Conservation (phyloP, 2,113 vertebrate genomes). For the Propithecus coquereli region DNA sequence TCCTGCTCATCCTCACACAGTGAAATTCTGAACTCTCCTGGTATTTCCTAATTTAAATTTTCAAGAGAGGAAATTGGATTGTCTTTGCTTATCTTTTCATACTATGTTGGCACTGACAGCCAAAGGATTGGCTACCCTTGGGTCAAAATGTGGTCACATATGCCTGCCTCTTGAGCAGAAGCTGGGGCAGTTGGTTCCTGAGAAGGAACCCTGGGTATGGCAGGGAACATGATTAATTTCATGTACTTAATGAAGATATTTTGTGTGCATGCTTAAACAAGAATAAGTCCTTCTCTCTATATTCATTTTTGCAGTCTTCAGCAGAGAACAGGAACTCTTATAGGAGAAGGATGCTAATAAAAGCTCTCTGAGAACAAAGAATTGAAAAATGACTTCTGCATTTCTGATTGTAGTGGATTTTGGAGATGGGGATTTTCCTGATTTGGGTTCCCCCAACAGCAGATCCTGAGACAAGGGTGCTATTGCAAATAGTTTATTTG, state of each 20-base stretch:
- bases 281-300: background rate
- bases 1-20: background rate
- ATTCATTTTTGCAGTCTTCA: background rate
- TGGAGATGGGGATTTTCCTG: background rate
- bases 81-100: constrained; percentile 16
- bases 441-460: background rate
- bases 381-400: background rate
- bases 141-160: background rate
- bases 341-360: background rate
- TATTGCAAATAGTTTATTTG: background rate
- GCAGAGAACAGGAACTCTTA: background rate
- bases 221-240: background rate
- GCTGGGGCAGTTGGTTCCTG: background rate
- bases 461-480: background rate
- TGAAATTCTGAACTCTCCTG: constrained; percentile 7
- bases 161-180: background rate
- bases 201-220: background rate
- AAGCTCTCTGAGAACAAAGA: background rate
- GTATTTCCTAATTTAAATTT: constrained; percentile 31
- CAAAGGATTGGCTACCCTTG: background rate
- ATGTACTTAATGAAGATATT: background rate
- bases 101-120: background rate
- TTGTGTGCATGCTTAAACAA: background rate
- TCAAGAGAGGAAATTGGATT: constrained; percentile 22
- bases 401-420: background rate